These are phyloP conservation scores for Regulus satrapa DNA, from an alignment of 2,113 vertebrate genomes.

Conservation along the genomic window DNA sequence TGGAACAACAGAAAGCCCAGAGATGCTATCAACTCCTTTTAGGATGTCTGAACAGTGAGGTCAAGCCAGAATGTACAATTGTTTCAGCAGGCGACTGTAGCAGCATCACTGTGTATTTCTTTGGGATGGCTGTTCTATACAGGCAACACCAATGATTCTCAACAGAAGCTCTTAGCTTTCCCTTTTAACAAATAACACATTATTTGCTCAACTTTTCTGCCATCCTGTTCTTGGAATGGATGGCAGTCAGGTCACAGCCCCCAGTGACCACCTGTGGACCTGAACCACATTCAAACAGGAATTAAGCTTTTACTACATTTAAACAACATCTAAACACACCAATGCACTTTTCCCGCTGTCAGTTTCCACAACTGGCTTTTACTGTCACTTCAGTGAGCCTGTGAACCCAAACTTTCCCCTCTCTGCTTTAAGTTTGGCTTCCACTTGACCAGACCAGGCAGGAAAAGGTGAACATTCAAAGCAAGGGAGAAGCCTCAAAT, in stretches of 20 bases:
- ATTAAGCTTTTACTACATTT: background rate
- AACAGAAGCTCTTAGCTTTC: background rate
- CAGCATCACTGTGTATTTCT: background rate
- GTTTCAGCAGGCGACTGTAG: background rate
- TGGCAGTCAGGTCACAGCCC: fast-evolving
- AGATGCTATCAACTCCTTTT: background rate
- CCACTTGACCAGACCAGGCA: background rate
- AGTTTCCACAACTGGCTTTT: background rate
- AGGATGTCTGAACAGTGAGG: background rate
- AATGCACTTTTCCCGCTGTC: background rate
- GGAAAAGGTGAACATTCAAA: background rate
- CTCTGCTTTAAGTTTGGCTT: background rate
- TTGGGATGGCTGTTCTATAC: background rate
- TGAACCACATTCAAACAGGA: background rate
- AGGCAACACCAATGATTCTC: background rate
- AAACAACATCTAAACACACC: background rate
- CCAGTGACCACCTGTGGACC: background rate
- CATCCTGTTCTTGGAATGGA: background rate
- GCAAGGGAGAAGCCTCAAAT: background rate
- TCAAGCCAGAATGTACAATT: background rate
- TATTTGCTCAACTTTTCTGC: background rate
- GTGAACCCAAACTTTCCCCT: background rate
- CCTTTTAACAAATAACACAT: background rate
- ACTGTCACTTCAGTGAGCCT: background rate
- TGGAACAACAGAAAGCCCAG: background rate